Percentiles rank a stretch among this genome's conserved stretches.
Evolutionary conservation across 2,888 invertebrate species (phyloP).

Genomic region (Drosophila quinaria): DNA sequence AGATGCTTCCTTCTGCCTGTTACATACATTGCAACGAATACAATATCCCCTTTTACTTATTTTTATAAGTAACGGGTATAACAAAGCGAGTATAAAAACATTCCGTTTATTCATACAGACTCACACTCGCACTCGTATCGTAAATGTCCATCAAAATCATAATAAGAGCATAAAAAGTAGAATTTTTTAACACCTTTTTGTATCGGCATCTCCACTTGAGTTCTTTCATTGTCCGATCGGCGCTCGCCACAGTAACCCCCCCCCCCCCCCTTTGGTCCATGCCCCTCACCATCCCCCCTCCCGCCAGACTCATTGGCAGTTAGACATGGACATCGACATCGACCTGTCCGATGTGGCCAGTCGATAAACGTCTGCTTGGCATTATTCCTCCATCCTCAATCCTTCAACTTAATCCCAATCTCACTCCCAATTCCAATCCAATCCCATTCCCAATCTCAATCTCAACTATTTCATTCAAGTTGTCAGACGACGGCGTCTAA

Average conservation of each 20-base stretch:
- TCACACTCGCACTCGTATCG: constrained; percentile 49
- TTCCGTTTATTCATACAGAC: constrained; percentile 12
- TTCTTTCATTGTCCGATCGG: constrained; percentile 31
- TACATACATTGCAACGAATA: too few relatives aligned
- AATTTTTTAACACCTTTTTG: constrained; percentile 79
- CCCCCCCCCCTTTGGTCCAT: constrained; percentile 20
- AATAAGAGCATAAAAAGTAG: constrained; percentile 80
- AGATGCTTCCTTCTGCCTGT: too few relatives aligned
- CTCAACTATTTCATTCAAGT: constrained; percentile 74
- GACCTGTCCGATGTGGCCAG: constrained; percentile 62
- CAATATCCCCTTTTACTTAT: too few relatives aligned
- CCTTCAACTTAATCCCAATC: constrained; percentile 50
- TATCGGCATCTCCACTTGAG: constrained; percentile 64
- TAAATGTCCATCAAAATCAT: constrained; percentile 78
- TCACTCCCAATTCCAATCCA: constrained; percentile 1
- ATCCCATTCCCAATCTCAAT: constrained; percentile 24
- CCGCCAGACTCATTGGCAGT: constrained; percentile 63
- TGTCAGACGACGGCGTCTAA: constrained; percentile 78
- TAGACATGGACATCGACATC: constrained; percentile 63
- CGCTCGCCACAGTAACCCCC: constrained; percentile 68
- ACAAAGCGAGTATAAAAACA: constrained; percentile 30
- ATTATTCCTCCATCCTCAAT: constrained; percentile 54
- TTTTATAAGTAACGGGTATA: too few relatives aligned
- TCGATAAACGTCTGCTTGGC: constrained; percentile 59
- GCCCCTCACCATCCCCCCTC: constrained; percentile 5